A percentile compares a stretch with the other conserved stretches of the same genome.
Conservation (phyloP, 2,888 invertebrate genomes). For the Drosophila kuntzei region DNA sequence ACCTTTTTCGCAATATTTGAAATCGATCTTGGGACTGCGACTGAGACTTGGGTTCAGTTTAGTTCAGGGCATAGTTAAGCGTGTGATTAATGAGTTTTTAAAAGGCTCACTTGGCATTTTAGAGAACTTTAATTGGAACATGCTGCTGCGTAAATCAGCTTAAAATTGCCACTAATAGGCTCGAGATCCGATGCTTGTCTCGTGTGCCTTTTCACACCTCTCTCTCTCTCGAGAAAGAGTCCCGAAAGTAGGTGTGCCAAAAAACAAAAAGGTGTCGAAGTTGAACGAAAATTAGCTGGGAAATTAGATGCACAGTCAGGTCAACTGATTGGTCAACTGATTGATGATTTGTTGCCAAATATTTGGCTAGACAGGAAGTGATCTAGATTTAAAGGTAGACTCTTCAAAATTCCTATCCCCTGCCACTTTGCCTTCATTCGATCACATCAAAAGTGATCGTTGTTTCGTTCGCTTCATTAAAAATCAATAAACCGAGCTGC, state of each 20-base stretch:
- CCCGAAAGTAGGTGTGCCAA: not conserved
- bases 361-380: constrained; percentile 70
- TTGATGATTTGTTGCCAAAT: constrained; percentile 77
- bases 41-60: constrained; percentile 15
- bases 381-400: constrained; percentile 15
- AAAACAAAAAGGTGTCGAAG: constrained; percentile 55
- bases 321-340: constrained; percentile 43
- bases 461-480: constrained; percentile 80
- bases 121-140: constrained; percentile 83
- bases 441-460: constrained; percentile 59
- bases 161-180: constrained; percentile 84
- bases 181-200: constrained; percentile 30
- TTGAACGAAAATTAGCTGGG: constrained; percentile 47
- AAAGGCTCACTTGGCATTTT: constrained; percentile 82
- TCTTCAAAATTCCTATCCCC: not conserved
- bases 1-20: constrained; percentile 78
- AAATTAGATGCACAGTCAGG: constrained; percentile 46
- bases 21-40: constrained; percentile 70
- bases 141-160: constrained; percentile 83
- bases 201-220: constrained; percentile 64
- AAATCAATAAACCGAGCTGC: constrained; percentile 82
- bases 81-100: constrained; percentile 85
- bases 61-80: constrained; percentile 78
- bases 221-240: not conserved
- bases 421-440: constrained; percentile 6